These are phyloP conservation scores for Apamea crenata DNA, from an alignment of 2,888 invertebrate species.

Conservation along the genomic window DNA sequence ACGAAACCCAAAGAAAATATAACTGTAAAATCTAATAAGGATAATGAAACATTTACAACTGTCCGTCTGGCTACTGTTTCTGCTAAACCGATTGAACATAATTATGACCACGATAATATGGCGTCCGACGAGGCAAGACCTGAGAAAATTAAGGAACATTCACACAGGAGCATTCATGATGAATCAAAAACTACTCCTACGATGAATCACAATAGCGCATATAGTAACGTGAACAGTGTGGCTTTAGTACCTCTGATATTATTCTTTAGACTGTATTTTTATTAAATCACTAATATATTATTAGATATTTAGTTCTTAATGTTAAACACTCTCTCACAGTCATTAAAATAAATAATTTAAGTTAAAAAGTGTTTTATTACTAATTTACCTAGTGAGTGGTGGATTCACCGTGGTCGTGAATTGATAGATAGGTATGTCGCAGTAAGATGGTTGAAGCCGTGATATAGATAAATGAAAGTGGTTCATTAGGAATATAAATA, in stretches of 20 bases:
- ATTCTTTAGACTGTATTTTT: slow-evolving; percentile 74
- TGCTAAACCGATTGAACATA: slow-evolving; percentile 81
- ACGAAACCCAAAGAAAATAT: slow-evolving; percentile 41
- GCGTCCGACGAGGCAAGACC: slow-evolving; percentile 86
- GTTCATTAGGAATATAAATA: not conserved
- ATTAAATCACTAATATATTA: slow-evolving; percentile 67
- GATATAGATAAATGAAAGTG: not conserved
- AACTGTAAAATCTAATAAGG: slow-evolving; percentile 48
- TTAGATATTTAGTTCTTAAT: slow-evolving; percentile 70
- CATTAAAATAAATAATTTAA: slow-evolving; percentile 85
- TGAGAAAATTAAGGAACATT: slow-evolving; percentile 76
- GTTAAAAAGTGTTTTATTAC: slow-evolving; percentile 55
- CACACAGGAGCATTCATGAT: slow-evolving; percentile 80
- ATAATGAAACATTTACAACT: slow-evolving; percentile 77
- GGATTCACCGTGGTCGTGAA: not conserved
- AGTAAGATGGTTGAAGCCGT: not conserved
- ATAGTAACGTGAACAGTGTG: slow-evolving; percentile 69
- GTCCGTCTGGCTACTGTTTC: slow-evolving; percentile 85
- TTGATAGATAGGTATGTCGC: not conserved
- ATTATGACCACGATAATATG: slow-evolving; percentile 82
- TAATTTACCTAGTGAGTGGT: not conserved
- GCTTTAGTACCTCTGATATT: slow-evolving; percentile 69
- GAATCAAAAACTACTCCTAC: slow-evolving; percentile 62
- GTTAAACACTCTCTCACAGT: slow-evolving; percentile 83
- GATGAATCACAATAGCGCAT: slow-evolving; percentile 67